These are phyloP conservation scores for Eupithecia abbreviata DNA, from an alignment of 2,888 invertebrate species.

Conservation along the genomic window DNA sequence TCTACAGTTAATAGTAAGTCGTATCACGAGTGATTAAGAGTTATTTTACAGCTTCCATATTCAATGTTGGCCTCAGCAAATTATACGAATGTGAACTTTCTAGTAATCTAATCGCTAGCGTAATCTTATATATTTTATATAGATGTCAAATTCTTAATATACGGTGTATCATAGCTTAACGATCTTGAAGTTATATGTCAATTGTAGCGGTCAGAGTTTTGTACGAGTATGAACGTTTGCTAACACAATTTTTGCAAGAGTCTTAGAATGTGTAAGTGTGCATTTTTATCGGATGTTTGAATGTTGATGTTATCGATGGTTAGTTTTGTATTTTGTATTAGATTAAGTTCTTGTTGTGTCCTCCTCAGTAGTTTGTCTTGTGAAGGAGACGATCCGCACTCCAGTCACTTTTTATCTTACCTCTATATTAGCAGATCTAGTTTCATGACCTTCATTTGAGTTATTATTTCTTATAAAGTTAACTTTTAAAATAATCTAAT, in stretches of 20 bases:
- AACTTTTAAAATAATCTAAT: not conserved
- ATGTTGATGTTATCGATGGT: constrained; percentile 60
- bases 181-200: constrained; percentile 81
- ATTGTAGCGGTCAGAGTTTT: constrained; percentile 77
- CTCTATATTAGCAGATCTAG: not conserved
- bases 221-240: constrained; percentile 76
- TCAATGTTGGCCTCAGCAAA: constrained; percentile 25
- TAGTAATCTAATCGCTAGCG: constrained; percentile 46
- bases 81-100: constrained; percentile 33
- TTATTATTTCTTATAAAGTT: not conserved
- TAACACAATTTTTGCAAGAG: constrained; percentile 79
- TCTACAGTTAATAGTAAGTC: not conserved
- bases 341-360: constrained; percentile 51
- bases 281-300: constrained; percentile 72
- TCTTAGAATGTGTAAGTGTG: constrained; percentile 64
- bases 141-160: constrained; percentile 78
- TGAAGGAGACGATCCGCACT: constrained; percentile 18
- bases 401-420: not conserved
- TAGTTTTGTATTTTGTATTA: constrained; percentile 60
- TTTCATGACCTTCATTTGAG: not conserved
- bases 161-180: constrained; percentile 78
- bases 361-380: constrained; percentile 31
- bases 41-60: constrained; percentile 24
- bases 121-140: constrained; percentile 75
- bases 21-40: not conserved